A percentile compares a stretch with the other conserved stretches of the same genome.
phyloP scores from a whole-genome alignment of 2,797 vertebrate species.

The Merluccius polli region DNA sequence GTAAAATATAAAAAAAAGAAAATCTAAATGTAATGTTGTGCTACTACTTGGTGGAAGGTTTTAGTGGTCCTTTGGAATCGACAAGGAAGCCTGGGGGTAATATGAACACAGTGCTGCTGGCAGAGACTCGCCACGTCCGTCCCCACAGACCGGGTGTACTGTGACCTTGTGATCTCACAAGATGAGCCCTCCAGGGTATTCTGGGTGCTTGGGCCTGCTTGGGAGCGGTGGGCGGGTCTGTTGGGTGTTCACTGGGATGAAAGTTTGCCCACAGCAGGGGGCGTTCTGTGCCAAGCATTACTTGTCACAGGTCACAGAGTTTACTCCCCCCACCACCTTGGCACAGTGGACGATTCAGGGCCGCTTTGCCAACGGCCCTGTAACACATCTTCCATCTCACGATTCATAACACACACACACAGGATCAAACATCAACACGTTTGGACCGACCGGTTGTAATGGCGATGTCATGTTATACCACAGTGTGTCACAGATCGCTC shows the following conservation, averaged over 20 bases:
- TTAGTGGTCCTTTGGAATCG: neutral
- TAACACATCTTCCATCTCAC: neutral
- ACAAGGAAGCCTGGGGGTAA: no score
- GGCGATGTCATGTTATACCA: neutral
- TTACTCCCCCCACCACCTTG: neutral
- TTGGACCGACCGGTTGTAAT: neutral
- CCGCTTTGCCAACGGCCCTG: neutral
- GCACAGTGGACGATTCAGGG: neutral
- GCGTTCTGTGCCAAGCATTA: neutral
- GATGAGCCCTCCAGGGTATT: conserved; percentile 18
- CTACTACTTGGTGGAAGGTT: neutral
- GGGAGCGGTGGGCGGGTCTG: neutral
- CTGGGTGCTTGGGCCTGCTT: neutral
- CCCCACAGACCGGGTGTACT: conserved; percentile 7
- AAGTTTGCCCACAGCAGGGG: conserved; percentile 21
- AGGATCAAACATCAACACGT: neutral
- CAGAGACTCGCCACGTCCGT: conserved; percentile 19
- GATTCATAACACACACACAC: neutral
- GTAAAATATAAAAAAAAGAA: neutral
- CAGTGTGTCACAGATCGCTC: neutral
- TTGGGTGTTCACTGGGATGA: conserved; percentile 25
- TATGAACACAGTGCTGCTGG: conserved; percentile 8
- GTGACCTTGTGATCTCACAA: neutral
- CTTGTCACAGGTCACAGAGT: conserved; percentile 32
- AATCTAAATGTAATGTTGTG: neutral